Conservation (phyloP, 2,113 vertebrate species). For the Centropus bengalensis region DNA sequence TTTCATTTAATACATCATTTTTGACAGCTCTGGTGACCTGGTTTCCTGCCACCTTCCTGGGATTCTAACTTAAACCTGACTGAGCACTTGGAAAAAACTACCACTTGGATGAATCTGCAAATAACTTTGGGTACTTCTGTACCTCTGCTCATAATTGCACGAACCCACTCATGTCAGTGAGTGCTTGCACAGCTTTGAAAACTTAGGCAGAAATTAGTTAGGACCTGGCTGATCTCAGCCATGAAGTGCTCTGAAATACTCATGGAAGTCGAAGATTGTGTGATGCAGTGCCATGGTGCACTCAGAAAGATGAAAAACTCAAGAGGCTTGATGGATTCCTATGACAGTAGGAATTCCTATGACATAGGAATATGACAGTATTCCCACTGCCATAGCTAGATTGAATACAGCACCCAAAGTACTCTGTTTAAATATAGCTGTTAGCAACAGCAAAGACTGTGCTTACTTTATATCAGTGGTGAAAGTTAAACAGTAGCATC, state of each 20-base stretch:
- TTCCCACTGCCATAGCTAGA: neutral
- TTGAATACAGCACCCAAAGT: neutral
- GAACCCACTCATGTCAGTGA: neutral
- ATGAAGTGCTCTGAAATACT: neutral
- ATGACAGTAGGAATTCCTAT: too few relatives aligned
- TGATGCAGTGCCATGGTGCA: neutral
- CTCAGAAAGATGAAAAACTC: neutral
- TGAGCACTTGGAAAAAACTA: neutral
- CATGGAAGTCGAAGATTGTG: rapidly evolving
- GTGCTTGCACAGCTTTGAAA: neutral
- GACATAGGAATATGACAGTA: too few relatives aligned
- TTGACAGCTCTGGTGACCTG: neutral
- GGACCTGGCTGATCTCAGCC: neutral
- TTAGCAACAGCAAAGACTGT: neutral
- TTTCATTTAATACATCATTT: neutral
- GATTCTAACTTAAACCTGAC: neutral
- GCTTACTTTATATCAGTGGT: neutral
- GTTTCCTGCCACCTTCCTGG: neutral
- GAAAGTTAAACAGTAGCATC: neutral
- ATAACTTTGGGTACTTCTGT: neutral
- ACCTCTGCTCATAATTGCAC: neutral
- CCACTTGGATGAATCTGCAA: neutral
- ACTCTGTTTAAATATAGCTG: neutral
- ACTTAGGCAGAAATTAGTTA: neutral
- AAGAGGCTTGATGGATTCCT: neutral